phyloP scores from a whole-genome alignment of 1,140 invertebrate genomes.

The Pollicipes pollicipes region DNA sequence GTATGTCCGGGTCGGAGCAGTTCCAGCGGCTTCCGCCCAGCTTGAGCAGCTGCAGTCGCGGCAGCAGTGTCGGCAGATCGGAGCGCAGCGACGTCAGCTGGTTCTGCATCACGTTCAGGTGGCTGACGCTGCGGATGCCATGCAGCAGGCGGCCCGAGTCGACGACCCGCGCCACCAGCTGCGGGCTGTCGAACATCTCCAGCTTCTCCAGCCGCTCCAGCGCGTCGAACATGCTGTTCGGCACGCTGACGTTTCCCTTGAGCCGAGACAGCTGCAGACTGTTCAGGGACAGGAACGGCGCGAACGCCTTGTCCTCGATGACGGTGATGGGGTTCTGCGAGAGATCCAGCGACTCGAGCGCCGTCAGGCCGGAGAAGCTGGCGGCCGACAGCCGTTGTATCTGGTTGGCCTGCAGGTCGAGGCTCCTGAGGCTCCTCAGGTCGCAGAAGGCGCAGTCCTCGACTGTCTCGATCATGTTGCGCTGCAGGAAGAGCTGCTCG shows the following conservation, averaged over 20 bases:
- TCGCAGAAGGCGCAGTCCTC: slow-evolving; percentile 46
- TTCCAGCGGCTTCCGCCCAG: slow-evolving; percentile 30
- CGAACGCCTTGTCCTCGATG: slow-evolving; percentile 42
- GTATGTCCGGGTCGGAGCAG: slow-evolving; percentile 24
- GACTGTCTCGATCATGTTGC: slow-evolving; percentile 45
- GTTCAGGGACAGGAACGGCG: slow-evolving; percentile 40
- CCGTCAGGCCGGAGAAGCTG: slow-evolving; percentile 26
- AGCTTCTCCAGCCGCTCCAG: slow-evolving; percentile 47
- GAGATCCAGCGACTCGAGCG: slow-evolving; percentile 43
- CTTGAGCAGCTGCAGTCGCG: slow-evolving; percentile 35
- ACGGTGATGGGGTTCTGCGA: slow-evolving; percentile 53
- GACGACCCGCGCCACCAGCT: slow-evolving; percentile 9
- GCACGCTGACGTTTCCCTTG: slow-evolving; percentile 36
- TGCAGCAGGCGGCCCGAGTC: slow-evolving; percentile 28
- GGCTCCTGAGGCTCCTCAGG: slow-evolving; percentile 36
- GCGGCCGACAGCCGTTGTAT: slow-evolving; percentile 24
- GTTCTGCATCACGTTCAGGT: slow-evolving; percentile 46
- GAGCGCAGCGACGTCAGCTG: slow-evolving; percentile 42
- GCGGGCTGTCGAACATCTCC: slow-evolving; percentile 50
- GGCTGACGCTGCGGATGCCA: slow-evolving; percentile 35
- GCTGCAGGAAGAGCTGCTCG: slow-evolving; percentile 45
- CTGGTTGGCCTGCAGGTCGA: slow-evolving; percentile 30
- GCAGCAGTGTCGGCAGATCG: slow-evolving; percentile 47
- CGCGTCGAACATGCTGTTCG: slow-evolving; percentile 29
- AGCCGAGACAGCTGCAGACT: slow-evolving; percentile 47